Evolutionary conservation across 2,797 vertebrate genomes (phyloP), one percentile per base, ranked within the genome.

Genomic region (Amniataba percoides): DNA sequence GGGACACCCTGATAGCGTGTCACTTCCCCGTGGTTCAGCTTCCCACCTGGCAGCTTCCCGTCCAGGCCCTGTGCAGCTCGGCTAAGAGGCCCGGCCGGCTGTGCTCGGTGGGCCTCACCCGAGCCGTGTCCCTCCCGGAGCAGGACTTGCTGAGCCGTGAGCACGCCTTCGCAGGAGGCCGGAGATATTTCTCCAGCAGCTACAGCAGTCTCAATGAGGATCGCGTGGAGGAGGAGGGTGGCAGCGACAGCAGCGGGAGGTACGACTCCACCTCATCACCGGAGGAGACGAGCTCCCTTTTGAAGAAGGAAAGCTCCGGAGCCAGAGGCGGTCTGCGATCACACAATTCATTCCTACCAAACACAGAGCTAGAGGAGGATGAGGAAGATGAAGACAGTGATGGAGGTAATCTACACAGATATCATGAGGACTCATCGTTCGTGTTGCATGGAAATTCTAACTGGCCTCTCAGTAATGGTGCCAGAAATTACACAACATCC

Each of bases 1-100:
- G 97, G 69, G 96, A 98, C 92, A 98, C 97, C 1, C 89, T 99
- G 91, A 95, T 98, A 77, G 96, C 97, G 36, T 97, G 96, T 90
- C 97, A 97, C 89, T 97, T 97, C 81, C 97, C 97, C 2, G 89
- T 97, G 85, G 96, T 96, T 64, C 97, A 96, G 52, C 91, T 94
- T 21, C 89, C 92, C 16, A 73, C 89, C n/a, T 97, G 97, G 93
- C 97, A 96, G 76, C 95, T 97, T 77, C 96, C 96, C 0, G 96
- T 97, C 25, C 95, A 84, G 94, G 72, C 95, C 73, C 91, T 95
- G 88, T 96, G 96, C 77, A 88, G 93, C 66, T 81, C 90, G 1
- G 49, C 94, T 65, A 93, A 95, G 69, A 94, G 95, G 91, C 86
- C 96, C 61, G 93, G 95, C 31, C 94, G 96, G 31, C 95, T 97